Evolutionary conservation across 2,797 vertebrate species (phyloP).

Genomic region (Oophaga sylvatica): DNA sequence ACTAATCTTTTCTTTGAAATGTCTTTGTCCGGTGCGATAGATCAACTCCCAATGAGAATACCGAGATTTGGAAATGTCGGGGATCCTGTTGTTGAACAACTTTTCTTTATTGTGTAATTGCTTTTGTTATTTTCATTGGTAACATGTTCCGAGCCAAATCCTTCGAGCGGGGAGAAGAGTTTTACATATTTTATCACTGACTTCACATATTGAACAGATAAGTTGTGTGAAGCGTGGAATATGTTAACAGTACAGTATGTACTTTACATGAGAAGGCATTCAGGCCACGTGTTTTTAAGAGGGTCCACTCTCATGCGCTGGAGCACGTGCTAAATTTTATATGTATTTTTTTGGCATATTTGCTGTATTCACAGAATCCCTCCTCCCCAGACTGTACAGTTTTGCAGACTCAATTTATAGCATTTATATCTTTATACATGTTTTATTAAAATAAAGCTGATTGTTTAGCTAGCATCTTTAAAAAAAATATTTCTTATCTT

Average conservation of each 20-base stretch:
- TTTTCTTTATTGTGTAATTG: conserved; percentile 35
- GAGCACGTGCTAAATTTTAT: neutral
- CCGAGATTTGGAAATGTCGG: conserved; percentile 40
- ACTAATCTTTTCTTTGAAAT: neutral
- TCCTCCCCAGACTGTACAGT: neutral
- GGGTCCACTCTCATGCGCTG: conserved; percentile 20
- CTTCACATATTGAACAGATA: conserved; percentile 22
- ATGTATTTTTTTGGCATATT: conserved; percentile 1
- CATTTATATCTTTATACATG: neutral
- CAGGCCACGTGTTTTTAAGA: conserved; percentile 9
- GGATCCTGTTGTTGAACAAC: conserved; percentile 44
- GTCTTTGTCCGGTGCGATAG: conserved; percentile 5
- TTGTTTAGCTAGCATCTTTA: neutral
- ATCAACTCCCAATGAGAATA: conserved; percentile 1
- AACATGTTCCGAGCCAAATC: conserved; percentile 14
- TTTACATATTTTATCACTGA: conserved; percentile 46
- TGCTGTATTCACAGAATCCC: neutral
- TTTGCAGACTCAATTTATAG: neutral
- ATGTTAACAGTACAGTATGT: conserved; percentile 50
- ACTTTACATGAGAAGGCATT: conserved; percentile 12
- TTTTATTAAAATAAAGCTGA: neutral
- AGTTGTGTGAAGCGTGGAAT: conserved; percentile 13
- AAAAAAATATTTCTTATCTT: too few species aligned
- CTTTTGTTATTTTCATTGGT: neutral
- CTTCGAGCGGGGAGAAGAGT: neutral